A percentile compares a stretch with the other conserved stretches of the same genome.
Conservation (phyloP, 2,888 invertebrate genomes). For the Metellina segmentata region DNA sequence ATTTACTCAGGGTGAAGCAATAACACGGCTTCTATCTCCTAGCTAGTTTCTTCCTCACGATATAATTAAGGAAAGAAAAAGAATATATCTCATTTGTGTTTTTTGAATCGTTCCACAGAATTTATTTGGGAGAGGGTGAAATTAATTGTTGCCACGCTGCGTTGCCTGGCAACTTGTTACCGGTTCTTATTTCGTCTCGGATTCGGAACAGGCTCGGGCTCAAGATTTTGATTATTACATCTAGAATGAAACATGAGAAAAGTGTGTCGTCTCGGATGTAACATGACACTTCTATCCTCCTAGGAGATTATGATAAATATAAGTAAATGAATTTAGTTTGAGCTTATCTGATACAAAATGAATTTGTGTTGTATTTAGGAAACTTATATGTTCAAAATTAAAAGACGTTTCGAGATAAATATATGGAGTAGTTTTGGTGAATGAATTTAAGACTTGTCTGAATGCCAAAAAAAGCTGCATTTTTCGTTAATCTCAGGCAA, state of each 20-base stretch:
- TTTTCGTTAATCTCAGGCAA: no score
- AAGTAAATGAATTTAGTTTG: no score
- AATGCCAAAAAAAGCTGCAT: no score
- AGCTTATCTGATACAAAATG: no score
- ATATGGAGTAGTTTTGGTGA: no score
- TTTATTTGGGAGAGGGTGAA: background rate
- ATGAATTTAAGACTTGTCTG: no score
- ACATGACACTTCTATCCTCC: background rate
- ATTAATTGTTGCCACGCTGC: slow-evolving; percentile 24
- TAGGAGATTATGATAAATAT: no score
- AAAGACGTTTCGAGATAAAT: no score
- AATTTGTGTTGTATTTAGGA: no score
- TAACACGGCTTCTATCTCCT: background rate
- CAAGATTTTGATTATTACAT: background rate
- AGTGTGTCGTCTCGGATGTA: background rate
- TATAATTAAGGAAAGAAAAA: slow-evolving; percentile 42
- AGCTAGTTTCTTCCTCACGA: background rate
- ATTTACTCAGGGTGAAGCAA: slow-evolving; percentile 7
- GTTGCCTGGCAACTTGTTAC: slow-evolving; percentile 37
- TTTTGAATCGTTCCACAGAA: slow-evolving; percentile 4
- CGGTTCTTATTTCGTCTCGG: background rate
- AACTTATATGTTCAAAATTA: no score
- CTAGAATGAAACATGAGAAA: background rate
- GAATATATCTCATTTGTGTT: background rate
- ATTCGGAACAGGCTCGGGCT: background rate